phyloP scores from a whole-genome alignment of 2,797 vertebrate genomes.

The Crypturellus tataupa region DNA sequence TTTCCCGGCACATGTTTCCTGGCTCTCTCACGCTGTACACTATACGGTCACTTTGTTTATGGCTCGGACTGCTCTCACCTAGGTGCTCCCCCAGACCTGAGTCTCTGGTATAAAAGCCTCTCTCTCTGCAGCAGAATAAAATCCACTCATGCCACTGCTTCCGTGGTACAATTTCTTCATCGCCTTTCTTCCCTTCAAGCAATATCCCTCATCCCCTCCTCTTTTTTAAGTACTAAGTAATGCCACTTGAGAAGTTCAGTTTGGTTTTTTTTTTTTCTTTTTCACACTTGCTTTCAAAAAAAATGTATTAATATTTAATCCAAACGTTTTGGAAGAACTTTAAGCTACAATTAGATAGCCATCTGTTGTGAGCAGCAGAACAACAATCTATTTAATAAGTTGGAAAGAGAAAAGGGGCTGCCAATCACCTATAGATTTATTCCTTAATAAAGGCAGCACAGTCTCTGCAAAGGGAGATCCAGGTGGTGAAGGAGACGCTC shows the following conservation, averaged over 20 bases:
- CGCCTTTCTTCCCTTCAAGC: background rate
- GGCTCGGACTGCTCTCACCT: background rate
- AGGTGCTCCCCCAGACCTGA: background rate
- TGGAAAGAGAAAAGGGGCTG: slow-evolving; percentile 71
- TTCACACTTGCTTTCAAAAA: no score
- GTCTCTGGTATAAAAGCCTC: background rate
- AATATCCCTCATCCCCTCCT: background rate
- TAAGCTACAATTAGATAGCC: slow-evolving; percentile 84
- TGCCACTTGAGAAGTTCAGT: slow-evolving; percentile 44
- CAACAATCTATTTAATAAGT: slow-evolving; percentile 80
- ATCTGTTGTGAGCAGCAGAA: slow-evolving; percentile 82
- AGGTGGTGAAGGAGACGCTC: slow-evolving; percentile 90
- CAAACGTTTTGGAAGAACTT: slow-evolving; percentile 85
- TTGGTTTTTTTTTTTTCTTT: background rate
- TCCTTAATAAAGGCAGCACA: slow-evolving; percentile 88
- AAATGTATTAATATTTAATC: slow-evolving; percentile 89
- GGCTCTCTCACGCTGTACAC: background rate
- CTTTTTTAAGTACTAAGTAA: slow-evolving; percentile 40
- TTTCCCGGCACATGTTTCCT: fast-evolving
- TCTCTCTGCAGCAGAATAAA: background rate
- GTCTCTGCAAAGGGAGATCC: slow-evolving; percentile 88
- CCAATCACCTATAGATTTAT: slow-evolving; percentile 79
- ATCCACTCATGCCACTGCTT: background rate
- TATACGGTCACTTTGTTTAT: background rate
- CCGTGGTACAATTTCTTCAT: background rate